These are phyloP conservation scores for Struthidea cinerea DNA, from an alignment of 2,113 vertebrate genomes.

Conservation along the genomic window DNA sequence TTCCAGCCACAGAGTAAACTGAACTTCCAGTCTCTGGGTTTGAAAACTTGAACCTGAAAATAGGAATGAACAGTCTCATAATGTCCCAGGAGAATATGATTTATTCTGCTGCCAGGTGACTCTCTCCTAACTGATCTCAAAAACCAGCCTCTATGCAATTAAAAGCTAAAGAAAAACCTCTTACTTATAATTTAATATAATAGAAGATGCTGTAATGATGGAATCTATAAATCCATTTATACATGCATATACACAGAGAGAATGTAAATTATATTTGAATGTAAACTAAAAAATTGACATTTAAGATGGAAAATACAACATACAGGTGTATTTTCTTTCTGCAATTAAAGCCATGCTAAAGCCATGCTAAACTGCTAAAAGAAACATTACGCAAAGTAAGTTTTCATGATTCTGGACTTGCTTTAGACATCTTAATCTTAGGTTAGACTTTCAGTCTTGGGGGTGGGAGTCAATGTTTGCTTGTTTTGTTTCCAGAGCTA, in stretches of 20 bases:
- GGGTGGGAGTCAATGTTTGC: neutral
- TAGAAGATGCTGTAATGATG: neutral
- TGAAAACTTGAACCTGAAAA: neutral
- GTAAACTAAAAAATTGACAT: neutral
- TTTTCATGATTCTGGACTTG: neutral
- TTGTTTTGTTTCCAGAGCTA: neutral
- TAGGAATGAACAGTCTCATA: neutral
- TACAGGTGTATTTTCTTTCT: neutral
- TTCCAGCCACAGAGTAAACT: neutral
- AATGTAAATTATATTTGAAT: neutral
- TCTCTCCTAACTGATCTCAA: neutral
- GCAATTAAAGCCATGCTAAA: neutral
- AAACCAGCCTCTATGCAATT: neutral
- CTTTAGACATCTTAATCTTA: neutral
- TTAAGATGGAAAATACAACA: neutral
- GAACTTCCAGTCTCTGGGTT: neutral
- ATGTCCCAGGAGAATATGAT: neutral
- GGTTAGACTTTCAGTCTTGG: neutral
- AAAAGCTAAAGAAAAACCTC: neutral
- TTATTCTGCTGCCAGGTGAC: neutral
- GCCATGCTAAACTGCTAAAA: neutral
- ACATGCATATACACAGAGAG: neutral
- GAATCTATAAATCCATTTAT: neutral
- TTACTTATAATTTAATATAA: neutral
- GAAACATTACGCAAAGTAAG: neutral